A percentile compares a stretch with the other conserved stretches of the same genome.
Conservation (phyloP, 2,113 vertebrate species). For the Prochilodus magdalenae region DNA sequence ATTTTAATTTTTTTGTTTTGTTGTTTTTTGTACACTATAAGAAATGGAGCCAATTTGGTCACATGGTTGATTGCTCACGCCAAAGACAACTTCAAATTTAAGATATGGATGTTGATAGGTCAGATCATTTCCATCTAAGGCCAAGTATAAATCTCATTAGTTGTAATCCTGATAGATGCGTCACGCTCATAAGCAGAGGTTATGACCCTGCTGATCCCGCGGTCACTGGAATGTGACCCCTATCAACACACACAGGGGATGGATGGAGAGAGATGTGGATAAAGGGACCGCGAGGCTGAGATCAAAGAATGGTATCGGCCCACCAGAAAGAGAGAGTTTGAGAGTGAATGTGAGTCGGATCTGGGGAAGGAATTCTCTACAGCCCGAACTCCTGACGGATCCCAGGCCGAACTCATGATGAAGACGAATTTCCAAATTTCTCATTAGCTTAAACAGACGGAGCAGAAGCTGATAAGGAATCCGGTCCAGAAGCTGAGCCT, state of each 20-base stretch:
- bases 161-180: not conserved
- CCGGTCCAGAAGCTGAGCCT: not conserved
- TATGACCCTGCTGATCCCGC: not conserved
- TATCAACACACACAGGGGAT: conserved; percentile 33
- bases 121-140: no score
- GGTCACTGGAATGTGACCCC: conserved; percentile 40
- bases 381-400: not conserved
- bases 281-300: not conserved
- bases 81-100: no score
- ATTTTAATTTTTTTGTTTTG: no score
- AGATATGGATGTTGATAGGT: not conserved
- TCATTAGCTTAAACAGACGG: not conserved
- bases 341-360: not conserved
- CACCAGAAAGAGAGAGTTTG: not conserved
- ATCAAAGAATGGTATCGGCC: conserved; percentile 19
- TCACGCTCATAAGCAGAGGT: not conserved
- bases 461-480: not conserved
- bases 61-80: no score
- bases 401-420: not conserved
- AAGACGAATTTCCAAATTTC: not conserved
- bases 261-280: conserved; percentile 20
- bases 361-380: not conserved
- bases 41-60: no score
- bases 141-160: not conserved
- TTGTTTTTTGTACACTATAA: no score